These are phyloP conservation scores for Plebejus argus DNA, from an alignment of 2,888 invertebrate genomes.

Conservation along the genomic window DNA sequence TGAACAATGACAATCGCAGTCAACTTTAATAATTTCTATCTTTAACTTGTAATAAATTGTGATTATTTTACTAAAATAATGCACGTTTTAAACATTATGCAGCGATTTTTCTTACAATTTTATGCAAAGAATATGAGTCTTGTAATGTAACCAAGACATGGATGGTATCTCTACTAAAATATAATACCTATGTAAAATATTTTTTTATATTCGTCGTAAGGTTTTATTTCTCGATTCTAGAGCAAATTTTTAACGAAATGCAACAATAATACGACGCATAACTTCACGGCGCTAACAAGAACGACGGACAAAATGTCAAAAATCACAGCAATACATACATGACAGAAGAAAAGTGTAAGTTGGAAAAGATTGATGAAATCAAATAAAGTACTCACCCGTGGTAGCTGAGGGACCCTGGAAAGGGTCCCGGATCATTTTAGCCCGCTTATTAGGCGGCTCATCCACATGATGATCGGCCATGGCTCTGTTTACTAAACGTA, in stretches of 20 bases:
- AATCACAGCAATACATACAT: constrained; percentile 69
- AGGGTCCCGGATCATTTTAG: constrained; percentile 92
- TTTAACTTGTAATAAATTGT: background rate
- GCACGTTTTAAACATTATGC: background rate
- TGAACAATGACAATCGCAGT: background rate
- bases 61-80: background rate
- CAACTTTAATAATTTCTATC: background rate
- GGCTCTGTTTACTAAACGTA: constrained; percentile 85
- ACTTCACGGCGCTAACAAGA: constrained; percentile 75
- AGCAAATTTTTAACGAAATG: constrained; percentile 42
- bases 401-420: constrained; percentile 91
- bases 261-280: constrained; percentile 76
- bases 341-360: constrained; percentile 67
- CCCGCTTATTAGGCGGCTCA: constrained; percentile 98
- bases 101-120: background rate
- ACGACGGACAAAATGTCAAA: constrained; percentile 72
- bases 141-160: background rate
- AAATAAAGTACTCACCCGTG: constrained; percentile 84
- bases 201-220: background rate
- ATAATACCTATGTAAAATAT: background rate
- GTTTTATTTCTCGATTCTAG: constrained; percentile 33
- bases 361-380: constrained; percentile 62
- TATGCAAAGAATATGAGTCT: background rate
- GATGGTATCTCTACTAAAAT: background rate
- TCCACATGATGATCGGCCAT: constrained; percentile 98